Evolutionary conservation across 2,113 vertebrate species (phyloP).

Genomic region (Gobiocypris rarus): DNA sequence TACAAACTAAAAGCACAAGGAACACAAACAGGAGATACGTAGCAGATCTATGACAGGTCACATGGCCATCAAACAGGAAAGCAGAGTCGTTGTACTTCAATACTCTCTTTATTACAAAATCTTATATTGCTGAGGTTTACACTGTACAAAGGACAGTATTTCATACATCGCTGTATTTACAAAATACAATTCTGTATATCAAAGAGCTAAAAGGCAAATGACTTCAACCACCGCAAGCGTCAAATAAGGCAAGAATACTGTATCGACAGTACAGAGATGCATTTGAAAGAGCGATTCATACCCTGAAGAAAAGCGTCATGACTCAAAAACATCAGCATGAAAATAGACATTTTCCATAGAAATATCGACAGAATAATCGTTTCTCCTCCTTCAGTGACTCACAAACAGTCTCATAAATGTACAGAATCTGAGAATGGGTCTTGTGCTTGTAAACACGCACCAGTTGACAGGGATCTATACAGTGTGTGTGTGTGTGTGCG

Average conservation of each 20-base stretch:
- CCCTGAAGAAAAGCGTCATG: conserved; percentile 17
- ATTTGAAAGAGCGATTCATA: neutral
- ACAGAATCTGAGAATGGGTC: neutral
- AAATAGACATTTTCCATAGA: conserved; percentile 23
- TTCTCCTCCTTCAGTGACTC: neutral
- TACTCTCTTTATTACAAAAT: conserved; percentile 82
- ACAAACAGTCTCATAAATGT: conserved; percentile 2
- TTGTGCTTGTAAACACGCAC: neutral
- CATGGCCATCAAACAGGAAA: neutral
- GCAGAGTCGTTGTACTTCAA: conserved; percentile 66
- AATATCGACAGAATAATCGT: neutral
- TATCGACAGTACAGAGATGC: conserved; percentile 23
- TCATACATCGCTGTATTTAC: conserved; percentile 85
- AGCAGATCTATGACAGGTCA: too few relatives aligned
- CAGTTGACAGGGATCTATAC: neutral
- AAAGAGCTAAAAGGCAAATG: conserved; percentile 88
- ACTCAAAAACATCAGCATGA: conserved; percentile 19
- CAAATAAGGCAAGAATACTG: conserved; percentile 90
- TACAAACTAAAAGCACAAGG: neutral
- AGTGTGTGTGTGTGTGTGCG: neutral
- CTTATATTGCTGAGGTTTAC: conserved; percentile 75
- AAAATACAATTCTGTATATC: conserved; percentile 85
- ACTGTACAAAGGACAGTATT: conserved; percentile 80
- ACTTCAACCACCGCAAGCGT: conserved; percentile 86
- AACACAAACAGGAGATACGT: neutral